Conservation (phyloP, 2,797 vertebrate species). For the Crenichthys baileyi region DNA sequence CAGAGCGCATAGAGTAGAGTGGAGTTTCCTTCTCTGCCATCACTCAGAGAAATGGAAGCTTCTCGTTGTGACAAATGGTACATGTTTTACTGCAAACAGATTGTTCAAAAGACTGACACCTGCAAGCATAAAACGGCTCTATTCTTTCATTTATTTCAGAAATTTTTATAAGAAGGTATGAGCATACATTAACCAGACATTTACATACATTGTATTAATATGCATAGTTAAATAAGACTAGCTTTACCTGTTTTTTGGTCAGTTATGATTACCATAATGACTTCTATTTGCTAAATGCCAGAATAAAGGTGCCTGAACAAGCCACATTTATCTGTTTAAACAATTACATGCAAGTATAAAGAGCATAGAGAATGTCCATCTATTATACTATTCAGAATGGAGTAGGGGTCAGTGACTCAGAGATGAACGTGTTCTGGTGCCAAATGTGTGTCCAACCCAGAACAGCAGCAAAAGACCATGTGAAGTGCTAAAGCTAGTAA, state of each 20-base stretch:
- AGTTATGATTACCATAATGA: not conserved
- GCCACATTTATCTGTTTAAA: not conserved
- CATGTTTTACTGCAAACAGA: slow-evolving; percentile 37
- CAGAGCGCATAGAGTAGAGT: slow-evolving; percentile 15
- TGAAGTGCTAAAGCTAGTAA: not conserved
- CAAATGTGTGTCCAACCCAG: not conserved
- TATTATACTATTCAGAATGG: not conserved
- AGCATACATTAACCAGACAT: not conserved
- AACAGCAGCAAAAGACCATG: not conserved
- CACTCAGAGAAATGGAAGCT: slow-evolving; percentile 21
- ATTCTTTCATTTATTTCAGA: slow-evolving; percentile 13
- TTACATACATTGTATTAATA: not conserved
- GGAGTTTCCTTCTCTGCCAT: slow-evolving; percentile 33
- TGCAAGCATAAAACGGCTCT: slow-evolving; percentile 6
- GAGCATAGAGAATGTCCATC: not conserved
- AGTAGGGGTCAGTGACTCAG: not conserved
- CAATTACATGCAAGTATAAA: not conserved
- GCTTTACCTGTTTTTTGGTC: not conserved
- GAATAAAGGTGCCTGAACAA: not conserved
- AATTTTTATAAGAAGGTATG: not conserved
- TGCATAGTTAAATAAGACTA: not conserved
- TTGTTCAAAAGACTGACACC: slow-evolving; percentile 11
- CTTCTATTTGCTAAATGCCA: not conserved
- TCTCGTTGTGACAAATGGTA: slow-evolving; percentile 20
- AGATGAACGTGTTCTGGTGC: not conserved